phyloP scores from a whole-genome alignment of 2,797 vertebrate genomes.

The Rhincodon typus region DNA sequence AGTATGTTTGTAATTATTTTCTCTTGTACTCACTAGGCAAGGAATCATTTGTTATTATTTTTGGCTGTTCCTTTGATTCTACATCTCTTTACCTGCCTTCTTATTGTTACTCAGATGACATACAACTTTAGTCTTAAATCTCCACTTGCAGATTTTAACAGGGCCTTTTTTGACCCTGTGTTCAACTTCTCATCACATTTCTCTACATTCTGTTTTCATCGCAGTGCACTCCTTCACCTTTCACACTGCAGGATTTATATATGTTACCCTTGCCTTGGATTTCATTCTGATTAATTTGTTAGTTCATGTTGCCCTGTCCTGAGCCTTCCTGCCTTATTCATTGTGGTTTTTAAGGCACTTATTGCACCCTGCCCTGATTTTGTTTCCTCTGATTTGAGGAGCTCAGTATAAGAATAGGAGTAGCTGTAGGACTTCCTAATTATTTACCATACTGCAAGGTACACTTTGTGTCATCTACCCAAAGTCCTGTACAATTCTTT shows the following conservation, averaged over 20 bases:
- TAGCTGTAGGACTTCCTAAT: too few relatives aligned
- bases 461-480: too few relatives aligned
- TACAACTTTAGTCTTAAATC: too few relatives aligned
- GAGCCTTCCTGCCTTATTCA: background rate
- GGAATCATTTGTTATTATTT: too few relatives aligned
- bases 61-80: background rate
- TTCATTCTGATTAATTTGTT: background rate
- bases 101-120: too few relatives aligned
- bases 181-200: background rate
- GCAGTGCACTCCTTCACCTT: background rate
- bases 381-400: background rate
- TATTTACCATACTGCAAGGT: too few relatives aligned
- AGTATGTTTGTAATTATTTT: background rate
- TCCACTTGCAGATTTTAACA: too few relatives aligned
- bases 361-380: background rate
- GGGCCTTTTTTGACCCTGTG: too few relatives aligned
- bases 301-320: background rate
- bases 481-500: too few relatives aligned
- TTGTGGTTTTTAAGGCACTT: background rate
- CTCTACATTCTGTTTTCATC: background rate
- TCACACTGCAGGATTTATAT: background rate
- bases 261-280: background rate
- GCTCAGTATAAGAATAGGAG: background rate
- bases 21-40: background rate
- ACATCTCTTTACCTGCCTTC: too few relatives aligned